Evolutionary conservation across 2,888 invertebrate species (phyloP), one percentile per base, ranked within the genome.

Genomic region (Leptogaster cylindrica): DNA sequence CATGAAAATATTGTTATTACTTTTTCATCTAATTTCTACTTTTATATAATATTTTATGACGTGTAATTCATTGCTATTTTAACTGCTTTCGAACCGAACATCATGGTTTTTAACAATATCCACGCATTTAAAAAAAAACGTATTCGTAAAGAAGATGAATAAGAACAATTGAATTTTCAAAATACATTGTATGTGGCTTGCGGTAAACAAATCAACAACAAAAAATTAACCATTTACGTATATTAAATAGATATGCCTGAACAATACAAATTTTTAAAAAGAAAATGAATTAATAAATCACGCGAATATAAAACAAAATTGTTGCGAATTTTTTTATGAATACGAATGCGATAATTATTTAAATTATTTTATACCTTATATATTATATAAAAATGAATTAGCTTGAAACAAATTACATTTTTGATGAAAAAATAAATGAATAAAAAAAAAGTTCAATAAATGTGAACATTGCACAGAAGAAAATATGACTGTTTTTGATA

Each of bases 161-260:
- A n/a, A n/a, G n/a, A n/a, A n/a, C n/a, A n/a, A n/a, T n/a, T n/a
- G n/a, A n/a, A n/a, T n/a, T n/a, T n/a, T n/a, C n/a, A n/a, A n/a
- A n/a, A n/a, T n/a, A n/a, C n/a, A n/a, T n/a, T n/a, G n/a, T n/a
- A n/a, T n/a, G n/a, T 27, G 64, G 64, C 28, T 64, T 64, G 64
- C 64, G 64, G 33, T 16, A 48, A 48, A 64, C 64, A 64, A 64
- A 64, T 64, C 64, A 64, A 48, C 8, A 31, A 31, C n/a, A 61
- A 14, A n/a, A n/a, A n/a, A n/a, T n/a, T n/a, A n/a, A n/a, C n/a
- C n/a, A 27, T 44, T 25, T 44, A 41, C 44, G 18, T 58, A 23
- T 58, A n/a, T n/a, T n/a, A n/a, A n/a, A n/a, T n/a, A n/a, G n/a
- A n/a, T 4, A 44, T 44, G 44, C 18, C 44, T 44, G 61, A 44